Evolutionary conservation across 2,113 vertebrate species (phyloP).

Genomic region (Corvus cornix): DNA sequence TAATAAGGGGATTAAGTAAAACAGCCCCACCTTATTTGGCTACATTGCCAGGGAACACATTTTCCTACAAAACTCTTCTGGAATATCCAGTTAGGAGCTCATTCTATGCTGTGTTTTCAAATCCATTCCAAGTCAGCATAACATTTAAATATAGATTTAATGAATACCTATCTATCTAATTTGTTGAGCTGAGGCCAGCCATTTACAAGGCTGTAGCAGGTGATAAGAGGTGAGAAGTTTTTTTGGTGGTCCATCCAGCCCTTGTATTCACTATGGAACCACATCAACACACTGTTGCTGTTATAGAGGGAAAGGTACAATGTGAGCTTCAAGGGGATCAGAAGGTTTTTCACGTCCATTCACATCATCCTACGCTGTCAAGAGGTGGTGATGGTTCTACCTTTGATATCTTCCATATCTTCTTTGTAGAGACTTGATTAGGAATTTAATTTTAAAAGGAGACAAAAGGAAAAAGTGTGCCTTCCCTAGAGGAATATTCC

Average conservation of each 20-base stretch:
- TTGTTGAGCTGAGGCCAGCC: not conserved
- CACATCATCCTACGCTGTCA: not conserved
- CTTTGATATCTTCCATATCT: not conserved
- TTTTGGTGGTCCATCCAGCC: not conserved
- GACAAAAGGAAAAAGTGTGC: not conserved
- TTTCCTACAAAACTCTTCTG: not conserved
- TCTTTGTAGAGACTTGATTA: not conserved
- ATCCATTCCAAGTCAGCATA: not conserved
- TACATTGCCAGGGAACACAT: not conserved
- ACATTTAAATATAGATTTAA: not conserved
- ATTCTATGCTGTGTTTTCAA: not conserved
- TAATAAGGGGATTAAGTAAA: conserved; percentile 14
- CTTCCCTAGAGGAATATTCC: not conserved
- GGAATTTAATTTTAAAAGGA: not conserved
- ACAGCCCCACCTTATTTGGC: not conserved
- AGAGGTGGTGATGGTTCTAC: not conserved
- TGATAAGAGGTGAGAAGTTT: not conserved
- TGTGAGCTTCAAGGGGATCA: not conserved
- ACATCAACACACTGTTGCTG: not conserved
- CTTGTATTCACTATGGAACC: not conserved
- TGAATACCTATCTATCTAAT: not conserved
- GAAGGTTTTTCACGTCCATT: not conserved
- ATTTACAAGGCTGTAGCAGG: not conserved
- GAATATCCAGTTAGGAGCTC: not conserved
- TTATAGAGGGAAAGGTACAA: not conserved